These are phyloP conservation scores for Metallyticus violacea DNA, from an alignment of 2,888 invertebrate genomes.

Conservation along the genomic window DNA sequence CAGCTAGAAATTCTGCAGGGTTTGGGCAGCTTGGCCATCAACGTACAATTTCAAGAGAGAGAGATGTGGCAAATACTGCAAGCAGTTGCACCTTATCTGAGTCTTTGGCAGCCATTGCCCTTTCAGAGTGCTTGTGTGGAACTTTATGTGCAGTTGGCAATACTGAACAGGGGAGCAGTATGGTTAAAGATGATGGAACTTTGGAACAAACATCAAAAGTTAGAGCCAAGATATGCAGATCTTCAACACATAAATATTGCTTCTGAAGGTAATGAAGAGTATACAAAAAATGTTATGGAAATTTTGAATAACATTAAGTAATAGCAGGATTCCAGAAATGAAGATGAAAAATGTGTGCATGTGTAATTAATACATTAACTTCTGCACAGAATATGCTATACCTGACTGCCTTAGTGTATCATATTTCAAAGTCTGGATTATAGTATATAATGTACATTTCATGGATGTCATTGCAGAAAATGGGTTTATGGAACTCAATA, in stretches of 20 bases:
- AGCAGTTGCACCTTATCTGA: slow-evolving; percentile 54
- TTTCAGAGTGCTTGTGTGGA: slow-evolving; percentile 27
- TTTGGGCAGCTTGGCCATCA: slow-evolving; percentile 49
- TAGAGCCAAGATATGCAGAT: background rate
- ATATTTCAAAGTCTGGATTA: too few species aligned
- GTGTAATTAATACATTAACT: too few species aligned
- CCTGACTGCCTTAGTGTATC: too few species aligned
- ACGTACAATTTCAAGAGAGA: slow-evolving; percentile 51
- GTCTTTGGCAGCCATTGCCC: slow-evolving; percentile 57
- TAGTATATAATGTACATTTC: too few species aligned
- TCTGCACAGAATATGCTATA: too few species aligned
- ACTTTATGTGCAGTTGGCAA: slow-evolving; percentile 15
- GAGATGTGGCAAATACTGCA: slow-evolving; percentile 44
- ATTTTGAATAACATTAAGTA: background rate
- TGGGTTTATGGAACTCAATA: too few species aligned
- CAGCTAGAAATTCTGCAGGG: slow-evolving; percentile 53
- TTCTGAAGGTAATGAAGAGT: background rate
- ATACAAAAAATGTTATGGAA: background rate
- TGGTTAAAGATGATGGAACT: slow-evolving; percentile 18
- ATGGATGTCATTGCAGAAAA: too few species aligned
- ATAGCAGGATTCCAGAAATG: too few species aligned
- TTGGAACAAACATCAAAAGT: background rate
- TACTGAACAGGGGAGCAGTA: slow-evolving; percentile 12
- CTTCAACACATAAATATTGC: background rate
- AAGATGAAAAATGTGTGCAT: too few species aligned